Evolutionary conservation across 1,140 invertebrate species (phyloP), one percentile per base, ranked within the genome.

Genomic region (Penaeus indicus): DNA sequence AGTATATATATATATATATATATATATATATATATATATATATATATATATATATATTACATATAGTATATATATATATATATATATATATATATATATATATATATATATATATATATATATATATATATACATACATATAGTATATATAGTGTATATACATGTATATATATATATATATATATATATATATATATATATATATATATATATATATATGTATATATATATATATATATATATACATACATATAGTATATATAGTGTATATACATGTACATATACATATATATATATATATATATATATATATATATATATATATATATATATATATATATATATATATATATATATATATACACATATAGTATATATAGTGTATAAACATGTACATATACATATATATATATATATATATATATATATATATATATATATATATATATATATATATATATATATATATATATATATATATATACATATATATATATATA

Each of bases 141-240:
- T 72, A 72, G n/a, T 72, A 72, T 72, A 72, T 72, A 72, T 72
- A 72, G n/a, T 72, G n/a, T 72, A 72, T 72, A 72, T 72, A 72
- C 32, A 72, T 72, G 32, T 72, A 72, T 72, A 72, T 72, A 72
- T 72, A 72, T 72, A 72, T 72, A 72, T 72, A 72, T 72, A 72
- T 72, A 72, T 72, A 72, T 72, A 27, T 72, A 72, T 72, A n/a
- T 72, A 27, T 72, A 27, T 72, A 27, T 72, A 27, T 72, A 27
- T 72, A 27, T 72, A 22, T 72, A 72, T 27, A 72, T 72, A 27
- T 72, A 72, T 72, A n/a, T 72, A 72, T 22, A n/a, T n/a, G n/a
- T n/a, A n/a, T 72, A n/a, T 72, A n/a, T 72, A 72, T 72, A 72
- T 72, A 72, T 72, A 72, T 72, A 72, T 72, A 72, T 72, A 72